Percentiles rank a stretch among this genome's conserved stretches.
phyloP scores from a whole-genome alignment of 64 coral and sea anemone genomes.

The Dendronephthya gigantea region DNA sequence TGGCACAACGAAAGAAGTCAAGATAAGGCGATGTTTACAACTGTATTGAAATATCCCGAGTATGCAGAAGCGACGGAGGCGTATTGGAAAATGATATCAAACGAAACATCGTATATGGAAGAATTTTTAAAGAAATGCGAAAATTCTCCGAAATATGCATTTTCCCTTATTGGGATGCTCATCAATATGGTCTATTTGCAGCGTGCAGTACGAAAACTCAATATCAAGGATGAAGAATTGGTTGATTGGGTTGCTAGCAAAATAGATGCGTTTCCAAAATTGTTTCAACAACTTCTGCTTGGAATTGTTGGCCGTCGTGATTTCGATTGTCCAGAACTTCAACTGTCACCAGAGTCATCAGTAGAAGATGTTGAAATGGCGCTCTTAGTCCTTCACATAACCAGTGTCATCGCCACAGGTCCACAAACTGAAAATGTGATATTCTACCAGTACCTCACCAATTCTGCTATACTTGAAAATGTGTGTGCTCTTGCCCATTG shows the following conservation, averaged over 20 bases:
- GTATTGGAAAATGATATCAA: background rate
- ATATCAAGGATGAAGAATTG: background rate
- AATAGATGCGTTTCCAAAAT: background rate
- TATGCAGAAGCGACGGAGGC: background rate
- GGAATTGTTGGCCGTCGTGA: background rate
- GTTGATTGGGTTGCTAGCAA: background rate
- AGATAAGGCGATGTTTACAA: background rate
- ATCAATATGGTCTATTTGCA: background rate
- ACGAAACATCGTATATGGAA: background rate
- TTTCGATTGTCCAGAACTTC: background rate
- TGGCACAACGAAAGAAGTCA: background rate
- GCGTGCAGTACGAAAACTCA: background rate
- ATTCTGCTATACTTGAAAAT: background rate
- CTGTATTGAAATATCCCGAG: background rate
- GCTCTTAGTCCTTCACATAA: background rate
- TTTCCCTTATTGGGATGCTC: background rate
- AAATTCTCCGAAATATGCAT: background rate
- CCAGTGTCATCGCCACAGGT: background rate
- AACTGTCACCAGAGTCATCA: background rate
- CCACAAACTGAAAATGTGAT: background rate
- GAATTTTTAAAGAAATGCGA: background rate
- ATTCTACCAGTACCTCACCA: background rate
- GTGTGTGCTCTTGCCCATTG: background rate
- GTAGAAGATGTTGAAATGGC: background rate
- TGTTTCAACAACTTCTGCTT: background rate